These are phyloP conservation scores for Micrasema minimum DNA, from an alignment of 1,140 invertebrate species.

Conservation along the genomic window DNA sequence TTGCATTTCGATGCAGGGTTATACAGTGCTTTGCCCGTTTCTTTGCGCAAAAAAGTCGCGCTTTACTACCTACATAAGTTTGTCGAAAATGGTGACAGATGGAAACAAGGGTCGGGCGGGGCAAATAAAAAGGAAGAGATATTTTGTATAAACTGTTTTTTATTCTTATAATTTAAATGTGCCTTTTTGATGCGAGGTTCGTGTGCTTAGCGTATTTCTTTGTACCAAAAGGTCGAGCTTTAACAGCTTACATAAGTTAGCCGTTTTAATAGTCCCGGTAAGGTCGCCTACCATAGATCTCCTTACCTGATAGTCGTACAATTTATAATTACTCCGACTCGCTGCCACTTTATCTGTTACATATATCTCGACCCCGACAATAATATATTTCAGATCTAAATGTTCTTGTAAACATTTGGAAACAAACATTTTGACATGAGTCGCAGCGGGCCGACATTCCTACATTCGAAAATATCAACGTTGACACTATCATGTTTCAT, in stretches of 20 bases:
- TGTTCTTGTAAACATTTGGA: constrained; percentile 52
- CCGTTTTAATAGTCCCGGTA: constrained; percentile 50
- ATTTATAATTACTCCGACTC: constrained; percentile 52
- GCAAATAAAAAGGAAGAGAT: too few species aligned
- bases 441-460: constrained; percentile 45
- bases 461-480: constrained; percentile 1
- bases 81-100: too few species aligned
- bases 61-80: constrained; percentile 46
- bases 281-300: constrained; percentile 41
- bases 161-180: too few species aligned
- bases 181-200: not conserved
- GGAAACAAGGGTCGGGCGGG: too few species aligned
- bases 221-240: not conserved
- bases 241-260: constrained; percentile 46
- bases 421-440: constrained; percentile 50
- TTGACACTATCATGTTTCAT: constrained; percentile 38
- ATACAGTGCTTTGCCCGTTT: not conserved
- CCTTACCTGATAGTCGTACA: constrained; percentile 45
- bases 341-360: constrained; percentile 50
- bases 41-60: not conserved
- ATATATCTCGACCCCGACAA: constrained; percentile 48
- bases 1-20: not conserved
- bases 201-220: not conserved
- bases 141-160: too few species aligned
- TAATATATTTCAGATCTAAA: constrained; percentile 53